Evolutionary conservation across 2,888 invertebrate species (phyloP).

Genomic region (Oxystoma pomonae): DNA sequence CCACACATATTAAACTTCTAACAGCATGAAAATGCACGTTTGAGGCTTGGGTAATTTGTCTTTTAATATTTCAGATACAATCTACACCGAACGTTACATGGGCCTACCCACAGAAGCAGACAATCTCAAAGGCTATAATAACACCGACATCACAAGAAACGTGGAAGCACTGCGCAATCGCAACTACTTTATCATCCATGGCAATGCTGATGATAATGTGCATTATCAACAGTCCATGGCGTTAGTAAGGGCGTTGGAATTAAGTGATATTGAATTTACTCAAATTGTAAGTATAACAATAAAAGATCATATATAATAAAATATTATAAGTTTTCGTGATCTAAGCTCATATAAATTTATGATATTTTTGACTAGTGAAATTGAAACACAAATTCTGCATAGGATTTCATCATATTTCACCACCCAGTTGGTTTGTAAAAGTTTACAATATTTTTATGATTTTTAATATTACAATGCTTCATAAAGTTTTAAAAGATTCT

Average conservation of each 20-base stretch:
- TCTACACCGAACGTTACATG: slow-evolving; percentile 94
- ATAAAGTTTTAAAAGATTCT: too few species aligned
- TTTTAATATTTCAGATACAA: slow-evolving; percentile 78
- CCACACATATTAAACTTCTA: too few species aligned
- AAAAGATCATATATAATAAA: not conserved
- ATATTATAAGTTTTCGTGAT: not conserved
- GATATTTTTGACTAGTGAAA: too few species aligned
- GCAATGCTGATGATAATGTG: slow-evolving; percentile 88
- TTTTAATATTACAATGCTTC: too few species aligned
- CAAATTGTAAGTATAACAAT: slow-evolving; percentile 62
- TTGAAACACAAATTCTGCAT: too few species aligned
- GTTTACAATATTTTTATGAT: too few species aligned
- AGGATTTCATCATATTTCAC: too few species aligned
- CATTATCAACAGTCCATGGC: slow-evolving; percentile 81
- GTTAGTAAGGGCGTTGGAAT: slow-evolving; percentile 71
- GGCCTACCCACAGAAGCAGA: slow-evolving; percentile 68
- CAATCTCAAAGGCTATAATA: slow-evolving; percentile 67
- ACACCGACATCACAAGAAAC: slow-evolving; percentile 64
- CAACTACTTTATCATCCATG: slow-evolving; percentile 79
- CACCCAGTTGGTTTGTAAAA: too few species aligned
- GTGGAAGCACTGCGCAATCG: slow-evolving; percentile 64
- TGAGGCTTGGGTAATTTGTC: too few species aligned
- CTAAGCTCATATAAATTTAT: too few species aligned
- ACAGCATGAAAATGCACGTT: too few species aligned
- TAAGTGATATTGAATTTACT: slow-evolving; percentile 73